Base-by-base conservation (phyloP, 2,113 vertebrate genomes). In the Hyaena hyaena region DNA sequence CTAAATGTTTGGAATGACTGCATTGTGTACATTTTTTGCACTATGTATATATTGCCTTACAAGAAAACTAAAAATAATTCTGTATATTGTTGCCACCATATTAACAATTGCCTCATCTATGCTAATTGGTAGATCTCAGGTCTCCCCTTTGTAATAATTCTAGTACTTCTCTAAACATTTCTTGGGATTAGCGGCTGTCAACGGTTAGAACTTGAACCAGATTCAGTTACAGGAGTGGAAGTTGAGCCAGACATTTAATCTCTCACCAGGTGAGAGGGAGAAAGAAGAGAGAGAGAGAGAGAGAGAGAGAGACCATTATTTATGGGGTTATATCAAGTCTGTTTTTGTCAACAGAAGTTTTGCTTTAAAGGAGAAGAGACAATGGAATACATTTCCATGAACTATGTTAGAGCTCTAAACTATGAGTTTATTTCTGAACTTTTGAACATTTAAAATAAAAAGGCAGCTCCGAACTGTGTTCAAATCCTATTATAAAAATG, bases 111-210 rank as follows among this genome's bases (percentile, higher is more conserved):
- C 48, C 11, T 73, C 48, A 14, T 53, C 39, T 66, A 61, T 31
- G 84, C 77, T 92, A 94, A 95, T 68, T 85, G 80, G 80, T 87
- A 82, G 86, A 58, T 45, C 71, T 86, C 48, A 10, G 90, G 33
- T 61, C 45, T 93, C 23, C 69, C 69, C 80, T 97, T 97, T 97
- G 90, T 92, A 95, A 86, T 97, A 90, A 97, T 93, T 96, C 93
- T 90, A 69, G 93, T 86, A 39, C 89, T 96, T 89, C 82, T 93
- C 95, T 82, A 90, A 92, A 43, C 96, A 89, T 95, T 31, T 95
- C 82, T 96, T 95, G 68, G 97, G 95, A 98, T 98, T 98, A 98
- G 88, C 95, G 87, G 97, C 97, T 98, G 97, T 98, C 98, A 98
- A 66, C 97, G 3, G 96, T 88, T 95, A 92, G 69, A 89, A 82